Percentiles rank a stretch among this genome's conserved stretches.
These are phyloP conservation scores for Trachurus trachurus DNA, from an alignment of 2,797 vertebrate genomes.

Conservation along the genomic window DNA sequence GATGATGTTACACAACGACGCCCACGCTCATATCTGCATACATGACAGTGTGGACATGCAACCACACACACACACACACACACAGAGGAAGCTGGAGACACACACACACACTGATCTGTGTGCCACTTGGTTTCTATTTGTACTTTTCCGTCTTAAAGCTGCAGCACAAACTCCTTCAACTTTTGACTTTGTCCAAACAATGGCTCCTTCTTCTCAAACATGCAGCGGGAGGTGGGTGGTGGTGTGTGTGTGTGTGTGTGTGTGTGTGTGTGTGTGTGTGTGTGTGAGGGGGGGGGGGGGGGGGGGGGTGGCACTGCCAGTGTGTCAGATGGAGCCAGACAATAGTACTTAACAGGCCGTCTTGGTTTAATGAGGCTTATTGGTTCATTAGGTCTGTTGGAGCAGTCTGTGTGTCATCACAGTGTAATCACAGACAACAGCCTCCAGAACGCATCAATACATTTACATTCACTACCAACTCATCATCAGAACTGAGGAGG, in stretches of 20 bases:
- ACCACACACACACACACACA: neutral
- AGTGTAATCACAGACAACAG: neutral
- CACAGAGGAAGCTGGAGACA: too few relatives aligned
- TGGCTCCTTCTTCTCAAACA: neutral
- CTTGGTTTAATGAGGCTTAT: neutral
- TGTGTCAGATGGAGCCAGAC: neutral
- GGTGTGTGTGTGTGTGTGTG: too few relatives aligned
- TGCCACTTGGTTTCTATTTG: neutral
- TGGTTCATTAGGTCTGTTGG: neutral
- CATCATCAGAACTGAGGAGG: neutral
- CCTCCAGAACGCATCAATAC: too few relatives aligned
- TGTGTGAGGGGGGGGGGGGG: neutral
- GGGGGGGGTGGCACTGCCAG: neutral
- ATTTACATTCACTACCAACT: too few relatives aligned
- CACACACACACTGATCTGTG: neutral
- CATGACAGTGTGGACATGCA: neutral
- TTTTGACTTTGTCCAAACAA: neutral
- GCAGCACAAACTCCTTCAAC: neutral
- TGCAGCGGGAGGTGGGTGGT: neutral
- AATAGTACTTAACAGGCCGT: neutral
- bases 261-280: too few relatives aligned
- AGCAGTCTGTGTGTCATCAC: neutral
- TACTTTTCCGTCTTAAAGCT: neutral
- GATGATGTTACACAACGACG: constrained; percentile 69
- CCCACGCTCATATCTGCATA: constrained; percentile 49